Conservation (phyloP, 2,888 invertebrate species). For the Ceramica pisi region DNA sequence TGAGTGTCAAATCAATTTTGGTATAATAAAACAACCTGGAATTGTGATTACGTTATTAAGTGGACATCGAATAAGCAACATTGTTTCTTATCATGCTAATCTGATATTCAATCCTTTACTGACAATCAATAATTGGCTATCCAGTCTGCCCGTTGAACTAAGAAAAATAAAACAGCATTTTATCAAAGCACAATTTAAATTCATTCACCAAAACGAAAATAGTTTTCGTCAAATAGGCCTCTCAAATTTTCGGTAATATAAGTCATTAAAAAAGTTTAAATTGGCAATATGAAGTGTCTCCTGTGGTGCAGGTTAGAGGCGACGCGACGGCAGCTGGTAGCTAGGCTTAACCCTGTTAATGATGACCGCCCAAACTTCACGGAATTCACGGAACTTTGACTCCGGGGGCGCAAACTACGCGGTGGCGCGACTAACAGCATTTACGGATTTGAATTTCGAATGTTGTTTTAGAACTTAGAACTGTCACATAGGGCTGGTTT, state of each 20-base stretch:
- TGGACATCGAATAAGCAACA: background rate
- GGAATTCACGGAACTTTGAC: conserved; percentile 18
- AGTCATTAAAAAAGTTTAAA: conserved; percentile 69
- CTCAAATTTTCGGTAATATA: conserved; percentile 60
- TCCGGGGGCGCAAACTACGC: conserved; percentile 29
- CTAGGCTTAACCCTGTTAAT: conserved; percentile 60
- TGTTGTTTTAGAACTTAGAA: conserved; percentile 2
- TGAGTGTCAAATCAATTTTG: conserved; percentile 16
- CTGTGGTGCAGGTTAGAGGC: conserved; percentile 54
- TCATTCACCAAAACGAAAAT: conserved; percentile 22
- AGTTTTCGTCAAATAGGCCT: conserved; percentile 50
- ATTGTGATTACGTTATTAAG: background rate
- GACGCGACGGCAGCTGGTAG: too few species aligned
- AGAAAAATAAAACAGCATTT: background rate
- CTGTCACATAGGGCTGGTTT: background rate
- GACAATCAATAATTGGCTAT: background rate
- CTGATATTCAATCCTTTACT: background rate
- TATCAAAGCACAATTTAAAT: background rate
- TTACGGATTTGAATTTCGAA: conserved; percentile 14
- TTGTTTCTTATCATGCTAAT: background rate
- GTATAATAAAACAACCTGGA: conserved; percentile 4
- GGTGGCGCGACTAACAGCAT: conserved; percentile 5
- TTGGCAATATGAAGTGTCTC: conserved; percentile 64
- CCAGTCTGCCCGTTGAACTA: background rate
- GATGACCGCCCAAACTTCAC: conserved; percentile 45